Evolutionary conservation across 2,888 invertebrate species (phyloP), one percentile per base, ranked within the genome.

Genomic region (Cerastis leucographa): DNA sequence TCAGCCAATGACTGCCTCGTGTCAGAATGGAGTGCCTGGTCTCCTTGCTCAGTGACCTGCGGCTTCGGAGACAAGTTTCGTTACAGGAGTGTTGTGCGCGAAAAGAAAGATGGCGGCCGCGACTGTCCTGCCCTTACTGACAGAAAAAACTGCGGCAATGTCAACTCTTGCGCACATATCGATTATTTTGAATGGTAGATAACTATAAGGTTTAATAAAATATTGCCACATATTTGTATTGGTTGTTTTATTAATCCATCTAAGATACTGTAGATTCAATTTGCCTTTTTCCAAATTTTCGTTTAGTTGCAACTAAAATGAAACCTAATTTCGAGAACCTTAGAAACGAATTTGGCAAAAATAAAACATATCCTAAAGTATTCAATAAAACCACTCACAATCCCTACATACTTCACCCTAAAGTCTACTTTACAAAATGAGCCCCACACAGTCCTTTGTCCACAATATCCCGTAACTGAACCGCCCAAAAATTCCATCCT

Each of bases 51-150:
- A 89, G 98, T 98, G 89, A 98, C 98, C 54, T 99, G 99, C 92
- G 99, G 99, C 69, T 98, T 99, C 85, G 99, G 99, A 6, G 98
- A 98, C 93, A 98, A 98, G 97, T 97, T 97, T 91, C 97, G 99
- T 81, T 97, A 97, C 87, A 97, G 99, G 76, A 97, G 97, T 84
- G 97, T 99, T 65, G 92, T 98, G 84, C 97, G 98, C 89, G 97
- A 98, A 91, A 97, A 98, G 69, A 97, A 97, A 84, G 97, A 98
- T 69, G 98, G 98, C 14, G 99, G 99, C 9, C 96, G 97, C 42
- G 90, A 92, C 59, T 96, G 96, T 84, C 96, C 96, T 1, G 54
- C 87, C 25, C 91, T 96, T 1, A 91, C 89, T 0, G 95, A 96
- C 14, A 92, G 93, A 35, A 92, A 91, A 61, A 94, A 94, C 72